Conservation (phyloP, 2,888 invertebrate genomes). For the Ellobium chinense region DNA sequence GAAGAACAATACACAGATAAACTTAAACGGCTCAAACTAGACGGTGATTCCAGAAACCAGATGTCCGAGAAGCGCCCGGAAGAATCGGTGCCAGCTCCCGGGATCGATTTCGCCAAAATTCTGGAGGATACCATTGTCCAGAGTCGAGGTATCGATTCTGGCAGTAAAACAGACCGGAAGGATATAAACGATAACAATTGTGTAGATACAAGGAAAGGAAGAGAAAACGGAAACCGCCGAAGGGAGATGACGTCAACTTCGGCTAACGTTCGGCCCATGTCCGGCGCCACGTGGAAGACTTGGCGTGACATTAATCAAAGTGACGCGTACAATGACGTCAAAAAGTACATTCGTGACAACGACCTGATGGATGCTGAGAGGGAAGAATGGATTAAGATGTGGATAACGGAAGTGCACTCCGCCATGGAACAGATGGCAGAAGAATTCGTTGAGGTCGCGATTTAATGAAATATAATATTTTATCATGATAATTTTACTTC, state of each 20-base stretch:
- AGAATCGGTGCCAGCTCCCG: neutral
- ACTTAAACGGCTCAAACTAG: constrained; percentile 63
- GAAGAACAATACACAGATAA: constrained; percentile 70
- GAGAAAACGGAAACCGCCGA: neutral
- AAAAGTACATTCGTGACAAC: constrained; percentile 75
- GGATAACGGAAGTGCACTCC: constrained; percentile 67
- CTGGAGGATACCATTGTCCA: constrained; percentile 44
- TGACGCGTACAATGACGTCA: constrained; percentile 74
- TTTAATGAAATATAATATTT: too few relatives aligned
- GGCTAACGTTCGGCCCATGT: constrained; percentile 3
- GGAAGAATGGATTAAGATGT: constrained; percentile 67
- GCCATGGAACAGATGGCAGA: constrained; percentile 48
- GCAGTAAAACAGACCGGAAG: neutral
- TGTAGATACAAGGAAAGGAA: neutral
- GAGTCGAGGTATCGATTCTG: neutral
- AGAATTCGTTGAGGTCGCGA: too few relatives aligned
- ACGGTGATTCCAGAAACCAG: constrained; percentile 54
- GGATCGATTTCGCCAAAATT: constrained; percentile 47
- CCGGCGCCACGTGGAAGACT: constrained; percentile 67
- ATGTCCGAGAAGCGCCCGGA: too few relatives aligned
- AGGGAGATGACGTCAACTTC: neutral
- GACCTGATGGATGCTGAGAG: constrained; percentile 73
- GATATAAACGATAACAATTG: neutral
- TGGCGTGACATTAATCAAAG: constrained; percentile 74
- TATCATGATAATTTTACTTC: too few relatives aligned